phyloP scores from a whole-genome alignment of 2,113 vertebrate genomes.

The Picathartes gymnocephalus region DNA sequence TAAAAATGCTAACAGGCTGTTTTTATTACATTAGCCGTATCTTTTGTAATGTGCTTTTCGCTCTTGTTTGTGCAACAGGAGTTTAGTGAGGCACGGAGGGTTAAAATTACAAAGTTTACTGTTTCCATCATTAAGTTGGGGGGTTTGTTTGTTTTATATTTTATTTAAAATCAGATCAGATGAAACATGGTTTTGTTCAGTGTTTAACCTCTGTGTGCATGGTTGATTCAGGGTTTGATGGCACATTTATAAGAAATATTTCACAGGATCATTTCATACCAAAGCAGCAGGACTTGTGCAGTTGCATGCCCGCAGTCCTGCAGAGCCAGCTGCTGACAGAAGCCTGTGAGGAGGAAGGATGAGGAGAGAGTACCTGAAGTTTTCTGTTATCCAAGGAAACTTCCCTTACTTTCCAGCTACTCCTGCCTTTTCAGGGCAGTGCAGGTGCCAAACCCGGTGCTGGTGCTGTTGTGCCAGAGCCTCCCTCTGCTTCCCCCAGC shows the following conservation, averaged over 20 bases:
- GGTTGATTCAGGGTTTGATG: background rate
- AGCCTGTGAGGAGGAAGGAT: background rate
- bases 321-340: background rate
- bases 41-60: background rate
- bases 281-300: background rate
- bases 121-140: background rate
- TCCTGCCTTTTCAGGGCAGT: background rate
- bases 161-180: background rate
- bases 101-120: background rate
- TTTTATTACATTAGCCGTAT: background rate
- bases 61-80: background rate
- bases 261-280: background rate
- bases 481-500: background rate
- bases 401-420: background rate
- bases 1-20: background rate
- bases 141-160: background rate
- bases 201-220: background rate
- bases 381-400: background rate
- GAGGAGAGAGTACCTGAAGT: background rate
- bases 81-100: background rate
- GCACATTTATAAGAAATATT: rapidly evolving
- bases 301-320: background rate
- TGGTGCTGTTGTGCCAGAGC: background rate
- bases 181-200: background rate
- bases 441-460: rapidly evolving